Conservation (phyloP, 1,140 invertebrate species). For the Ips typographus region DNA sequence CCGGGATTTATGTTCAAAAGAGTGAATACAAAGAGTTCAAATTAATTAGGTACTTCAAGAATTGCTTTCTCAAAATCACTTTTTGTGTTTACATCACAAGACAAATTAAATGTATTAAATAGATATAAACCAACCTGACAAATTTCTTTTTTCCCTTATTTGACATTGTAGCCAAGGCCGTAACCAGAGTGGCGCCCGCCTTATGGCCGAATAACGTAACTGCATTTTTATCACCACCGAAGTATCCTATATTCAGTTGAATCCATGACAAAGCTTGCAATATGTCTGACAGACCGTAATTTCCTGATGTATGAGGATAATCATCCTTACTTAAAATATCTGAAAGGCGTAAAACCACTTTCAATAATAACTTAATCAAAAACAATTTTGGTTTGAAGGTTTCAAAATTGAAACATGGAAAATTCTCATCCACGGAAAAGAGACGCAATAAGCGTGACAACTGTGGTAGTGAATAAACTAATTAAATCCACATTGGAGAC, state of each 20-base stretch:
- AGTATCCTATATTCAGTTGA: constrained; percentile 75
- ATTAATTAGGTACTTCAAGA: not conserved
- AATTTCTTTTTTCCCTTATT: constrained; percentile 54
- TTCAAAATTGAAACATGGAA: too few species aligned
- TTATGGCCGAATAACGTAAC: constrained; percentile 81
- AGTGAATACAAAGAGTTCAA: not conserved
- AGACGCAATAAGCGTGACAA: too few species aligned
- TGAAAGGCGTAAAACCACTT: constrained; percentile 39
- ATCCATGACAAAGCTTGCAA: constrained; percentile 78
- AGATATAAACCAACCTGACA: not conserved
- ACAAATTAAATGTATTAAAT: too few species aligned
- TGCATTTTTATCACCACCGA: constrained; percentile 74
- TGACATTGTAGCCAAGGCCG: constrained; percentile 62
- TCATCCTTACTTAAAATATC: constrained; percentile 67
- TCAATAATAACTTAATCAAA: constrained; percentile 3
- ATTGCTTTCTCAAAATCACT: not conserved
- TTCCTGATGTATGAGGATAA: constrained; percentile 77
- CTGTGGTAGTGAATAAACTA: too few species aligned
- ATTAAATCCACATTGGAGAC: too few species aligned
- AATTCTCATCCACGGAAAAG: too few species aligned
- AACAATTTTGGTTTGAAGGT: not conserved
- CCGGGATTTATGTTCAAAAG: not conserved
- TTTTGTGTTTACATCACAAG: too few species aligned
- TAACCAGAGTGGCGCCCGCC: constrained; percentile 74
- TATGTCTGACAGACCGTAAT: constrained; percentile 83